Percentiles rank a stretch among this genome's conserved stretches.
These are phyloP conservation scores for Pterocles orientalis DNA, from an alignment of 2,113 vertebrate genomes.

Conservation along the genomic window DNA sequence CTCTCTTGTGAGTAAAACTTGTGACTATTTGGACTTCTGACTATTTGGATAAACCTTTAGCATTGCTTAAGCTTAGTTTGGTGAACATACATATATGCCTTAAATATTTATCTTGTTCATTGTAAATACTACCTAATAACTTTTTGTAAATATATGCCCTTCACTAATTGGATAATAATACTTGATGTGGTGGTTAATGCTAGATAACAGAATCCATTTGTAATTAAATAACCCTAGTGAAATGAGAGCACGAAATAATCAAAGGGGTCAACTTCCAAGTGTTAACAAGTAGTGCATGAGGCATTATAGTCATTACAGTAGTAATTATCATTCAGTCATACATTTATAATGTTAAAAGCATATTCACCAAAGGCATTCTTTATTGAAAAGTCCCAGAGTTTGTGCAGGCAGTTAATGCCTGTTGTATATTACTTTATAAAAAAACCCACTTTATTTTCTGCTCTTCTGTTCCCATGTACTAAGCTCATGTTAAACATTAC, in stretches of 20 bases:
- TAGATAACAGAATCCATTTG: constrained; percentile 30
- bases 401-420: background rate
- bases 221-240: constrained; percentile 49
- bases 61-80: background rate
- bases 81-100: background rate
- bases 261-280: constrained; percentile 11
- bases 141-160: constrained; percentile 22
- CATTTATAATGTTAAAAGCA: background rate
- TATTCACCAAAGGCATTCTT: background rate
- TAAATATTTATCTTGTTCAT: background rate
- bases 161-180: constrained; percentile 44
- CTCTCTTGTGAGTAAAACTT: no score
- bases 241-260: constrained; percentile 20
- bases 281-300: background rate
- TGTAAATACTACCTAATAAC: background rate
- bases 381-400: background rate
- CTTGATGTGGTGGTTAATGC: constrained; percentile 19
- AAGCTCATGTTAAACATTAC: background rate
- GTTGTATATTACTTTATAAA: no score
- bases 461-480: background rate
- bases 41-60: background rate
- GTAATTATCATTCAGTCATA: constrained; percentile 29
- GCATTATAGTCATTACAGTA: background rate
- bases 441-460: background rate
- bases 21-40: background rate